A percentile compares a stretch with the other conserved stretches of the same genome.
Conservation (phyloP, 1,140 invertebrate species). For the Eriocheir sinensis region DNA sequence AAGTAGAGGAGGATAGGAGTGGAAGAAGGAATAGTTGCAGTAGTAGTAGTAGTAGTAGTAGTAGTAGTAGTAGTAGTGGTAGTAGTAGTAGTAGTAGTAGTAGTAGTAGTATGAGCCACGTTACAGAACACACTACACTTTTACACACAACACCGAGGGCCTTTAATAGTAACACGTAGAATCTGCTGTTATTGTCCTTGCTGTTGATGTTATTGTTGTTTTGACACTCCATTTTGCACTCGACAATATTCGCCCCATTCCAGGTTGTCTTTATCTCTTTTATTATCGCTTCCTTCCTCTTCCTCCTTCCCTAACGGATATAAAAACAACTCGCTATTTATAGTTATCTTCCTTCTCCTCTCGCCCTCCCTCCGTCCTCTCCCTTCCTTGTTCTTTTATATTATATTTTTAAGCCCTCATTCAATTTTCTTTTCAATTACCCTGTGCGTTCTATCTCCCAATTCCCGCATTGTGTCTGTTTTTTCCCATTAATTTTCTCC, state of each 20-base stretch:
- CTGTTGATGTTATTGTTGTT: no score
- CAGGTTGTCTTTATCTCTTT: not conserved
- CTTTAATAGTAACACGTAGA: not conserved
- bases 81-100: not conserved
- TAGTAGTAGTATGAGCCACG: not conserved
- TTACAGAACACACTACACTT: not conserved
- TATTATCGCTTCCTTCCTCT: no score
- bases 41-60: not conserved
- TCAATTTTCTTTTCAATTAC: conserved; percentile 27
- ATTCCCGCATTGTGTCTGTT: not conserved
- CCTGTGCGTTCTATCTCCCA: not conserved
- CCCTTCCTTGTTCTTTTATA: no score
- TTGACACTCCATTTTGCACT: no score
- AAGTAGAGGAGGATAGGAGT: no score
- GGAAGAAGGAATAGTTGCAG: no score
- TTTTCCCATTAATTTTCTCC: not conserved
- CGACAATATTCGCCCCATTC: no score
- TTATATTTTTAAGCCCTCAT: no score
- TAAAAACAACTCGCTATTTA: no score
- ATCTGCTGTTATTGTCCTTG: no score
- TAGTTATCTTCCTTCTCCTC: no score
- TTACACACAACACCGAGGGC: not conserved
- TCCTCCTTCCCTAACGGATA: no score
- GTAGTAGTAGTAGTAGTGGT: not conserved
- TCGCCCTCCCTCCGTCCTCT: not conserved